Percentiles rank a stretch among this genome's conserved stretches.
phyloP scores from a whole-genome alignment of 2,797 vertebrate genomes.

The Crax fasciolata region DNA sequence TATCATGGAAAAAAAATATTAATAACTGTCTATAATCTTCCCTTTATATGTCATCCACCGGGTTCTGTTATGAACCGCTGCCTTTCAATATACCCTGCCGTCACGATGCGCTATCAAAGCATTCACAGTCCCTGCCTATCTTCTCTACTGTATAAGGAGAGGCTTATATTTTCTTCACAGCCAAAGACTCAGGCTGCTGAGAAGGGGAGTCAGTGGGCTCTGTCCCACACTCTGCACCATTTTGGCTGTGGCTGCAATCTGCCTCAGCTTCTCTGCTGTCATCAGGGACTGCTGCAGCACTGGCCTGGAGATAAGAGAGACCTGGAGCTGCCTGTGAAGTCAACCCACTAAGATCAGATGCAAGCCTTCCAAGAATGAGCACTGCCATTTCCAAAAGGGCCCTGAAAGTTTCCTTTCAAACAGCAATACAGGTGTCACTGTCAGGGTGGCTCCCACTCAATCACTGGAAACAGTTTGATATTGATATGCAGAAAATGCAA shows the following conservation, averaged over 20 bases:
- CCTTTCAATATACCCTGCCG: neutral
- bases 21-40: neutral
- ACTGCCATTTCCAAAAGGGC: neutral
- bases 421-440: neutral
- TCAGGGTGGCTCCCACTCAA: neutral
- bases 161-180: neutral
- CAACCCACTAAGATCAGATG: neutral
- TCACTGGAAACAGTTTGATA: neutral
- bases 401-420: neutral
- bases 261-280: neutral
- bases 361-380: neutral
- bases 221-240: too few species aligned
- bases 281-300: neutral
- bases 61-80: neutral
- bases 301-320: neutral
- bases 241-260: neutral
- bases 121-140: neutral
- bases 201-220: neutral
- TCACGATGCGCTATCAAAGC: neutral
- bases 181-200: neutral
- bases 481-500: conserved; percentile 13
- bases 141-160: neutral
- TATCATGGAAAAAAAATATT: conserved; percentile 10
- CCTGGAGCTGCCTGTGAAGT: neutral
- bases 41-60: neutral